Conservation (phyloP, 2,797 vertebrate genomes). For the Chromis chromis region DNA sequence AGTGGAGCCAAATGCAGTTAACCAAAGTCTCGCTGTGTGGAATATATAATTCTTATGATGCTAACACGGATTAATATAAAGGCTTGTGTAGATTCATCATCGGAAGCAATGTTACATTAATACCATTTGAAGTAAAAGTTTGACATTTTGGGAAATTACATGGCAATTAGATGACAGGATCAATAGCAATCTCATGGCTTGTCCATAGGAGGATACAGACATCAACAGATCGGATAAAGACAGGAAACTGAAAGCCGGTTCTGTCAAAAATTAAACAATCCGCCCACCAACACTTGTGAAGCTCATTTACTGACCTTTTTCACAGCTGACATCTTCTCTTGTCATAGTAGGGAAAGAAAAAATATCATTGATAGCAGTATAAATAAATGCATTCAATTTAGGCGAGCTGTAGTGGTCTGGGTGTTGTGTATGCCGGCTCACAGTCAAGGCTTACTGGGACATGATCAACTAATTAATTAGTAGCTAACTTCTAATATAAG, state of each 20-base stretch:
- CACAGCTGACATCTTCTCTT: not conserved
- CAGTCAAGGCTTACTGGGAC: not conserved
- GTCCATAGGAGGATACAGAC: not conserved
- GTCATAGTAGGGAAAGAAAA: not conserved
- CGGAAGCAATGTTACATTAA: not conserved
- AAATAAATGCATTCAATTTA: not conserved
- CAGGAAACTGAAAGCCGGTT: not conserved
- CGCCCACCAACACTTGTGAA: not conserved
- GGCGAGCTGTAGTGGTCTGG: not conserved
- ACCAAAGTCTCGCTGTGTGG: conserved; percentile 19
- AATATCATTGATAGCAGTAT: not conserved
- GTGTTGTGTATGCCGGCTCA: not conserved
- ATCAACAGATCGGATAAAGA: not conserved
- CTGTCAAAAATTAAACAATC: conserved; percentile 6
- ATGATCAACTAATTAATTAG: not conserved
- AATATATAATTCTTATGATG: conserved; percentile 7
- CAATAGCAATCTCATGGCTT: not conserved
- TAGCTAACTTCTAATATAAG: no score
- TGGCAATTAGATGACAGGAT: not conserved
- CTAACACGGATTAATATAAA: not conserved
- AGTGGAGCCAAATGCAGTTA: conserved; percentile 27
- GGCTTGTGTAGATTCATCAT: not conserved
- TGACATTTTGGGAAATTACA: not conserved
- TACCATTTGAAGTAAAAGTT: not conserved
- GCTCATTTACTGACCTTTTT: conserved; percentile 15